Evolutionary conservation across 2,888 invertebrate species (phyloP).

Genomic region (Steinernema carpocapsae): DNA sequence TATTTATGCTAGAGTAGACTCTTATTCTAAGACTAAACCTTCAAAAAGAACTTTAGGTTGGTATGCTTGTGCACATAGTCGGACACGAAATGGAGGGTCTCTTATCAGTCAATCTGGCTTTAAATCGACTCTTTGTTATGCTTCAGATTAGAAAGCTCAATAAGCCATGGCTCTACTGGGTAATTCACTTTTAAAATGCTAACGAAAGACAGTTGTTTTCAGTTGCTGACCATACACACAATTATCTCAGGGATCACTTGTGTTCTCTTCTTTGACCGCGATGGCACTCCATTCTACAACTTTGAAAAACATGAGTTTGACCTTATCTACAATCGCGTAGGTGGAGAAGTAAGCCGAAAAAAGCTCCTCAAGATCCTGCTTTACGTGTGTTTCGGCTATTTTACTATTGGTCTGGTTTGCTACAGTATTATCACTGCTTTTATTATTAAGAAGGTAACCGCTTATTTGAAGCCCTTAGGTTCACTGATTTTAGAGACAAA

Average conservation of each 20-base stretch:
- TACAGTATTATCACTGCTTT: neutral
- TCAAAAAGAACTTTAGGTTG: neutral
- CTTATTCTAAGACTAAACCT: neutral
- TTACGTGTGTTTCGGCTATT: neutral
- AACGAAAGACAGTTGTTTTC: neutral
- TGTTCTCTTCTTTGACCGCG: neutral
- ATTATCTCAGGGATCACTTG: neutral
- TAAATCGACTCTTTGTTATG: neutral
- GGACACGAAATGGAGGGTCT: neutral
- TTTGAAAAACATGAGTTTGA: neutral
- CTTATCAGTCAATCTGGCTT: neutral
- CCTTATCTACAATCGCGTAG: neutral
- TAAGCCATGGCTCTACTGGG: neutral
- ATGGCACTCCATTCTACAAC: neutral
- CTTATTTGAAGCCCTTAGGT: neutral
- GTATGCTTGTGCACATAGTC: neutral
- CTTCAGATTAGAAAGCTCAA: neutral
- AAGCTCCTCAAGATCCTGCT: neutral
- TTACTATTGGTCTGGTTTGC: neutral
- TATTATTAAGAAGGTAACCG: neutral
- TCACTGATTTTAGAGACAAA: neutral
- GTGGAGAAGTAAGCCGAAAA: neutral
- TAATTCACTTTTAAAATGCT: neutral
- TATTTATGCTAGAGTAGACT: neutral
- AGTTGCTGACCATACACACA: neutral